Percentiles rank a stretch among this genome's conserved stretches.
Evolutionary conservation across 2,888 invertebrate genomes (phyloP).

Genomic region (Oligia strigilis): DNA sequence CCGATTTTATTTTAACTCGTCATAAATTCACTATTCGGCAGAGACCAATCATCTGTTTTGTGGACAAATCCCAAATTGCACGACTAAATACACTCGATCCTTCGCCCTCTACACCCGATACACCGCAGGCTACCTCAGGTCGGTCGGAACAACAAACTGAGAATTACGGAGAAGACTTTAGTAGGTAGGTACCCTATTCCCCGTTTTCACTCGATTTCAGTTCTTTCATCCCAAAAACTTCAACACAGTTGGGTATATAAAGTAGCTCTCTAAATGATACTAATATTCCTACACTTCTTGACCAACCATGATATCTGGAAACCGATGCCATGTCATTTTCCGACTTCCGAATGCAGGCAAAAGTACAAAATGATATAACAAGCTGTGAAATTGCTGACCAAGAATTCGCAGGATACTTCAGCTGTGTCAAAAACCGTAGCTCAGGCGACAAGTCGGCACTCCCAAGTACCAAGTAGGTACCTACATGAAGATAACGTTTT

Average conservation of each 20-base stretch:
- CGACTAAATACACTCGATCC: background rate
- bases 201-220: background rate
- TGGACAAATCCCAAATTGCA: background rate
- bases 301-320: background rate
- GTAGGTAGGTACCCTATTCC: background rate
- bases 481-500: conserved; percentile 49
- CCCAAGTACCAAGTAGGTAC: conserved; percentile 22
- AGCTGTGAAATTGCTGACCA: background rate
- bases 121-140: background rate
- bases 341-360: background rate
- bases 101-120: background rate
- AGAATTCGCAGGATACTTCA: conserved; percentile 10
- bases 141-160: background rate
- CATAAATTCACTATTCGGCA: background rate
- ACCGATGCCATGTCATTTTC: background rate
- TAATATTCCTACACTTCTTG: background rate
- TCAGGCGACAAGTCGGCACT: conserved; percentile 28
- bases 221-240: background rate
- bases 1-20: background rate
- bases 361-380: background rate
- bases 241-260: background rate
- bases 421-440: background rate
- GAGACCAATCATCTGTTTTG: background rate
- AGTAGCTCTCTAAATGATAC: background rate
- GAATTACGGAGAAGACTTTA: background rate